Percentiles rank a stretch among this genome's conserved stretches.
phyloP scores from a whole-genome alignment of 2,797 vertebrate genomes.

The Odontamblyopus lacepedii region DNA sequence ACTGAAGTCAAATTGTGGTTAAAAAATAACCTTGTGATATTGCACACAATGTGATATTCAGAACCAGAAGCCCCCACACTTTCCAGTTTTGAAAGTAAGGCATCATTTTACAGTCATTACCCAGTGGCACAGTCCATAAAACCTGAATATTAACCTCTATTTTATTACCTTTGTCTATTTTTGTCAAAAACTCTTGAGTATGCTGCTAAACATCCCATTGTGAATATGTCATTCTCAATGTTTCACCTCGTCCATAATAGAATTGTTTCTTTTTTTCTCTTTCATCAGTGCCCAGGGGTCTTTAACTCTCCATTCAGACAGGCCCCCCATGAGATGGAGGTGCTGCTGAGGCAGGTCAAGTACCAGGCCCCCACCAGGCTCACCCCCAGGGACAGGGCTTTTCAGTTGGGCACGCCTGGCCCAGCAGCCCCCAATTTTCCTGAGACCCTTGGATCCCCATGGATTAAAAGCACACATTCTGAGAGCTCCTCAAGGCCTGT shows the following conservation, averaged over 20 bases:
- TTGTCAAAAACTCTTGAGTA: slow-evolving; percentile 10
- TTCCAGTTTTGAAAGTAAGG: slow-evolving; percentile 3
- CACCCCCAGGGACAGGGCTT: slow-evolving; percentile 31
- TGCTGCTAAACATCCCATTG: slow-evolving; percentile 7
- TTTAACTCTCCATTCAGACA: slow-evolving; percentile 89
- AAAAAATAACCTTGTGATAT: slow-evolving; percentile 7
- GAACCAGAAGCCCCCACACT: background rate
- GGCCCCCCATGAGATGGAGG: slow-evolving; percentile 87
- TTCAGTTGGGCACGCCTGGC: slow-evolving; percentile 37
- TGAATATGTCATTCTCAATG: slow-evolving; percentile 5
- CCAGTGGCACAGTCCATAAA: slow-evolving; percentile 8
- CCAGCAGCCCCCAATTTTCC: slow-evolving; percentile 32
- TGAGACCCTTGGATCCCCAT: slow-evolving; percentile 45
- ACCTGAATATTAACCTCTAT: slow-evolving; percentile 17
- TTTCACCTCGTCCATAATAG: slow-evolving; percentile 2
- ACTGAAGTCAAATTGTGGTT: background rate
- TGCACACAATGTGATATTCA: background rate
- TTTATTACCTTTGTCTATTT: slow-evolving; percentile 16
- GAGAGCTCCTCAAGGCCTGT: slow-evolving; percentile 53
- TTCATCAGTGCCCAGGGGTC: slow-evolving; percentile 84
- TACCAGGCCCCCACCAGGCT: slow-evolving; percentile 64
- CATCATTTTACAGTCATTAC: slow-evolving; percentile 13
- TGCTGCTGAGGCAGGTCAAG: slow-evolving; percentile 82
- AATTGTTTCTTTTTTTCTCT: slow-evolving; percentile 19
- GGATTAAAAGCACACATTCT: slow-evolving; percentile 42